A percentile compares a stretch with the other conserved stretches of the same genome.
These are phyloP conservation scores for Actenoides lindsayi DNA, from an alignment of 2,113 vertebrate species.

Conservation along the genomic window DNA sequence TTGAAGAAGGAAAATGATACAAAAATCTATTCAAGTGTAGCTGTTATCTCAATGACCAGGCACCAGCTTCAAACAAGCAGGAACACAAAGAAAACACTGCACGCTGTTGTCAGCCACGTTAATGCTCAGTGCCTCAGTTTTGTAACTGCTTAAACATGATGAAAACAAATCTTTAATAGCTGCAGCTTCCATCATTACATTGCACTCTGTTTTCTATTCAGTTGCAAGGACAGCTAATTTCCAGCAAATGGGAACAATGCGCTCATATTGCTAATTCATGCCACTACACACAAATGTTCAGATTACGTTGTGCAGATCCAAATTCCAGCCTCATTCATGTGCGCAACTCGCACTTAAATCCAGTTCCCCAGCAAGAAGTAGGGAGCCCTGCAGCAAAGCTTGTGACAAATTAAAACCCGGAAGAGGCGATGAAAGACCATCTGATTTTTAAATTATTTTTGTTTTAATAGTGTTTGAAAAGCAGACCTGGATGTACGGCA, in stretches of 20 bases:
- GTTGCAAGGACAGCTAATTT: constrained; percentile 61
- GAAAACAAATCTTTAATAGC: constrained; percentile 52
- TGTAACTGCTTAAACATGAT: constrained; percentile 34
- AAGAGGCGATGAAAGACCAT: background rate
- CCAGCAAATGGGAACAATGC: constrained; percentile 47
- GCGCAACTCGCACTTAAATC: background rate
- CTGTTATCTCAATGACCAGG: background rate
- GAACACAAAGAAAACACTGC: background rate
- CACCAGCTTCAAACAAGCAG: background rate
- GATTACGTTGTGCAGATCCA: constrained; percentile 48
- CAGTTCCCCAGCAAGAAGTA: background rate
- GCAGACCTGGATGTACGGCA: background rate
- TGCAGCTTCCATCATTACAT: constrained; percentile 39
- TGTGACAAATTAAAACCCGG: background rate
- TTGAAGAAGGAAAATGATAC: background rate
- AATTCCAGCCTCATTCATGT: constrained; percentile 47
- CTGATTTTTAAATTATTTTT: background rate
- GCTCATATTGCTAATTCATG: constrained; percentile 61
- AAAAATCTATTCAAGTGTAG: background rate
- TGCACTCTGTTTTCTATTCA: constrained; percentile 45
- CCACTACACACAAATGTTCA: constrained; percentile 37
- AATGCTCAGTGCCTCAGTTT: background rate
- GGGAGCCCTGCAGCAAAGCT: background rate
- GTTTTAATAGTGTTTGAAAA: background rate
- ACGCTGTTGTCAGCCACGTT: background rate